Percentiles rank a stretch among this genome's conserved stretches.
phyloP scores from a whole-genome alignment of 2,888 invertebrate genomes.

The Aricia artaxerxes region DNA sequence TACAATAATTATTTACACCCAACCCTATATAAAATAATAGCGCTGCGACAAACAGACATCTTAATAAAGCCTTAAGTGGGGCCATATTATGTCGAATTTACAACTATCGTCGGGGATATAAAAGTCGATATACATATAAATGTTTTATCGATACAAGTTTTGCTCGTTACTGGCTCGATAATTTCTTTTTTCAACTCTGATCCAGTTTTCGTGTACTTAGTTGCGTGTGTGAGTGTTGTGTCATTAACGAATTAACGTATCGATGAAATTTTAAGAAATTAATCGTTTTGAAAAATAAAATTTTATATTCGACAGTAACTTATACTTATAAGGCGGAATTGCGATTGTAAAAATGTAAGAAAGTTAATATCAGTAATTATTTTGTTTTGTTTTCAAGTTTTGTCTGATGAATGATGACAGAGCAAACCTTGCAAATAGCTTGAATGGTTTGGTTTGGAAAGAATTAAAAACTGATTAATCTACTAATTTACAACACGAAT shows the following conservation, averaged over 20 bases:
- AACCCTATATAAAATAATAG: constrained; percentile 28
- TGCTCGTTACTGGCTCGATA: constrained; percentile 60
- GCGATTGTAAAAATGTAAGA: not conserved
- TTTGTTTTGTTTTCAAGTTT: not conserved
- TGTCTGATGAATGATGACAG: not conserved
- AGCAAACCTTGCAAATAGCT: not conserved
- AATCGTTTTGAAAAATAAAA: not conserved
- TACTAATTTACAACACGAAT: too few species aligned
- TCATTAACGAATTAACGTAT: not conserved
- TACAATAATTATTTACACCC: not conserved
- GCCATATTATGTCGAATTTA: constrained; percentile 65
- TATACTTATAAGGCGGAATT: not conserved
- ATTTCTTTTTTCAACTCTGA: constrained; percentile 68
- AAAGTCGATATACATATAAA: constrained; percentile 63
- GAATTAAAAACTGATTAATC: too few species aligned
- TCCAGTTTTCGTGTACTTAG: constrained; percentile 48
- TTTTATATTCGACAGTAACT: not conserved
- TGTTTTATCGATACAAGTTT: constrained; percentile 68
- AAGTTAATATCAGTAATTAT: not conserved
- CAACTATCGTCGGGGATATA: constrained; percentile 62
- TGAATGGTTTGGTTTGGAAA: too few species aligned
- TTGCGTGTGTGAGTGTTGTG: constrained; percentile 9
- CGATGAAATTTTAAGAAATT: not conserved
- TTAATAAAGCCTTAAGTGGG: constrained; percentile 64
- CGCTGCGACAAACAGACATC: constrained; percentile 50